phyloP scores from a whole-genome alignment of 2,797 vertebrate species.

The Pantherophis alleghaniensis region DNA sequence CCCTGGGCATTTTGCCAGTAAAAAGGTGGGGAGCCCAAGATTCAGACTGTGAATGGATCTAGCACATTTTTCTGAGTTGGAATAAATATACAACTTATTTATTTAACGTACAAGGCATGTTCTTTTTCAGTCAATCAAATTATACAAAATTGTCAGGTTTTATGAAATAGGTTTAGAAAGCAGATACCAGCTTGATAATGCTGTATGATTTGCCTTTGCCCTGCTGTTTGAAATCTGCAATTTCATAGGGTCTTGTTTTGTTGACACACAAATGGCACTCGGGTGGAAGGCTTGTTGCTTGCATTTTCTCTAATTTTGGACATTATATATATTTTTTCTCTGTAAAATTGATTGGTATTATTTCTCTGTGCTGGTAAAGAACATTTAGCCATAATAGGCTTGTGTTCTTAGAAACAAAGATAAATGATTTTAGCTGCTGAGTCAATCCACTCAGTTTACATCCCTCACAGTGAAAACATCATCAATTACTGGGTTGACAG shows the following conservation, averaged over 20 bases:
- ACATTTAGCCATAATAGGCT: conserved; percentile 79
- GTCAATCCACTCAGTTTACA: conserved; percentile 77
- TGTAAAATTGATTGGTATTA: conserved; percentile 23
- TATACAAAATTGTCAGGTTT: conserved; percentile 35
- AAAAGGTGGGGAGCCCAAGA: conserved; percentile 65
- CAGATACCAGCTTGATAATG: not conserved
- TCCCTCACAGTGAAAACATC: conserved; percentile 92
- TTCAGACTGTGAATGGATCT: conserved; percentile 59
- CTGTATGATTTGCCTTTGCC: conserved; percentile 16
- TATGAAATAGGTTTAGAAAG: conserved; percentile 43
- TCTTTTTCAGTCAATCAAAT: conserved; percentile 28
- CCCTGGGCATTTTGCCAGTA: conserved; percentile 70
- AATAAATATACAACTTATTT: conserved; percentile 60
- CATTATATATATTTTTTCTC: conserved; percentile 32
- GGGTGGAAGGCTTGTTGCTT: conserved; percentile 16
- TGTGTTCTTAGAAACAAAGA: conserved; percentile 76
- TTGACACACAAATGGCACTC: conserved; percentile 39
- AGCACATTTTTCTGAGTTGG: conserved; percentile 45
- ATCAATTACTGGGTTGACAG: conserved; percentile 90
- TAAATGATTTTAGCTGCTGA: conserved; percentile 83
- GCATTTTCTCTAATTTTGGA: not conserved
- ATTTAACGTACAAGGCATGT: conserved; percentile 54
- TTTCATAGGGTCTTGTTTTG: conserved; percentile 28
- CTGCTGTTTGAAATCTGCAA: conserved; percentile 43
- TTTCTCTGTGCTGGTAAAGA: conserved; percentile 47